A percentile compares a stretch with the other conserved stretches of the same genome.
phyloP scores from a whole-genome alignment of 2,797 vertebrate species.

The Melanotaenia trifasciata region DNA sequence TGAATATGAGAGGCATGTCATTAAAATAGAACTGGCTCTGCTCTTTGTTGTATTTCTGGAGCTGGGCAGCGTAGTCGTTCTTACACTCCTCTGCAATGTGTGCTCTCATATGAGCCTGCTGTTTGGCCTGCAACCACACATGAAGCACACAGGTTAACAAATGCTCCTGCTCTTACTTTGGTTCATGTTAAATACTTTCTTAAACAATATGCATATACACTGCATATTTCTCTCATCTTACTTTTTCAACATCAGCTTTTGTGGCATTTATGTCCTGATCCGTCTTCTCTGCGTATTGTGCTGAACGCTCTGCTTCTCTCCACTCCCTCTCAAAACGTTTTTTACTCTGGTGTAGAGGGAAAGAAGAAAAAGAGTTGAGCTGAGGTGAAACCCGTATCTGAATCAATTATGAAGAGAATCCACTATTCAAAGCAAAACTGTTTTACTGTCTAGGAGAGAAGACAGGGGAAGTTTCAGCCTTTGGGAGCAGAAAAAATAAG shows the following conservation, averaged over 20 bases:
- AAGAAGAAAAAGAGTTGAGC: conserved; percentile 22
- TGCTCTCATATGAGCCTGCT: conserved; percentile 87
- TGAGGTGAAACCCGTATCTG: conserved; percentile 13
- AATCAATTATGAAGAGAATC: conserved; percentile 36
- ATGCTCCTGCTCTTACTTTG: not conserved
- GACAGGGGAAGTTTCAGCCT: not conserved
- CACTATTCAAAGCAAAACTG: conserved; percentile 32
- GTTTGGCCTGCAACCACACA: conserved; percentile 85
- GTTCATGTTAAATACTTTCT: not conserved
- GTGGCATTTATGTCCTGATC: conserved; percentile 93
- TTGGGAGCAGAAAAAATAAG: conserved; percentile 5
- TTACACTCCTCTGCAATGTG: conserved; percentile 92
- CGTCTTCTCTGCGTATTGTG: conserved; percentile 86
- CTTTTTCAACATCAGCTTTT: conserved; percentile 93
- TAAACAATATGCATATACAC: not conserved
- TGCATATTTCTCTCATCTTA: conserved; percentile 41
- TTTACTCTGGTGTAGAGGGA: conserved; percentile 83
- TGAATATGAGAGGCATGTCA: conserved; percentile 90
- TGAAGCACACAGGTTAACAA: conserved; percentile 28
- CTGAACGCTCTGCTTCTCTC: conserved; percentile 89
- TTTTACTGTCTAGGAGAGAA: conserved; percentile 22
- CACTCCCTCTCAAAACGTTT: conserved; percentile 92
- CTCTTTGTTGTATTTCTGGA: conserved; percentile 91
- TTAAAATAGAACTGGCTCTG: conserved; percentile 90
- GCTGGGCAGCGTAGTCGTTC: conserved; percentile 90